These are phyloP conservation scores for Lacanobia wlatinum DNA, from an alignment of 2,888 invertebrate genomes.

Conservation along the genomic window DNA sequence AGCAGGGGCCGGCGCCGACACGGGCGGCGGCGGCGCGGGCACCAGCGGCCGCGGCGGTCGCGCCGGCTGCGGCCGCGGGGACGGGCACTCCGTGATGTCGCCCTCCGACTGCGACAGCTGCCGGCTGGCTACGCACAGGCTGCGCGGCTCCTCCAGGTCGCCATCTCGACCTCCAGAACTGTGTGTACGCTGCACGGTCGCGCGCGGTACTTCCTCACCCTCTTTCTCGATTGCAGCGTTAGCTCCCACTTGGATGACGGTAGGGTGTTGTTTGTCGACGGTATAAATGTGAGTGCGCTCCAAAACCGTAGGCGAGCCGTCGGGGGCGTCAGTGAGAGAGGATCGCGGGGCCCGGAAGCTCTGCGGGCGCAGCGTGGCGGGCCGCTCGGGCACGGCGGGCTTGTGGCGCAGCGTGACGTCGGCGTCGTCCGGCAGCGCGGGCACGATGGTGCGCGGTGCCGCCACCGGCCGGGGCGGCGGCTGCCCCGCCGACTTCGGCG, in stretches of 20 bases:
- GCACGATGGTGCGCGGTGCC: constrained; percentile 85
- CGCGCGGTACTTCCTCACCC: constrained; percentile 76
- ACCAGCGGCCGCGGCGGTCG: constrained; percentile 81
- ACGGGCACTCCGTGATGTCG: constrained; percentile 90
- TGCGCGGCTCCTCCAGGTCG: constrained; percentile 83
- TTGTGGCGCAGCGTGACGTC: constrained; percentile 92
- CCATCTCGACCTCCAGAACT: constrained; percentile 86
- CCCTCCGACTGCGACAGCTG: constrained; percentile 91
- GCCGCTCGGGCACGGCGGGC: constrained; percentile 95
- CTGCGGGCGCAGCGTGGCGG: constrained; percentile 92
- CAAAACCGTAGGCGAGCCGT: constrained; percentile 86
- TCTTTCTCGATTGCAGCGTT: constrained; percentile 54
- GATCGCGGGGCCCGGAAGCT: constrained; percentile 87
- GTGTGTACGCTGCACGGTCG: constrained; percentile 86
- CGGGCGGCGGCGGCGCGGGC: constrained; percentile 78
- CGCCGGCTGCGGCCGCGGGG: constrained; percentile 78
- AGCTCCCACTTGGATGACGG: constrained; percentile 91
- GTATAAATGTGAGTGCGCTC: constrained; percentile 94
- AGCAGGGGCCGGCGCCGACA: constrained; percentile 66
- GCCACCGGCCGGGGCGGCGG: constrained; percentile 84
- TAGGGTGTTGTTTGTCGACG: constrained; percentile 94
- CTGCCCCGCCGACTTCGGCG: constrained; percentile 67
- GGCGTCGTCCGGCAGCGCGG: constrained; percentile 72
- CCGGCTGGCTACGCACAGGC: constrained; percentile 82
- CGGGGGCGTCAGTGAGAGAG: constrained; percentile 73